Evolutionary conservation across 2,113 vertebrate species (phyloP).

Genomic region (Sakesphorus luctuosus): DNA sequence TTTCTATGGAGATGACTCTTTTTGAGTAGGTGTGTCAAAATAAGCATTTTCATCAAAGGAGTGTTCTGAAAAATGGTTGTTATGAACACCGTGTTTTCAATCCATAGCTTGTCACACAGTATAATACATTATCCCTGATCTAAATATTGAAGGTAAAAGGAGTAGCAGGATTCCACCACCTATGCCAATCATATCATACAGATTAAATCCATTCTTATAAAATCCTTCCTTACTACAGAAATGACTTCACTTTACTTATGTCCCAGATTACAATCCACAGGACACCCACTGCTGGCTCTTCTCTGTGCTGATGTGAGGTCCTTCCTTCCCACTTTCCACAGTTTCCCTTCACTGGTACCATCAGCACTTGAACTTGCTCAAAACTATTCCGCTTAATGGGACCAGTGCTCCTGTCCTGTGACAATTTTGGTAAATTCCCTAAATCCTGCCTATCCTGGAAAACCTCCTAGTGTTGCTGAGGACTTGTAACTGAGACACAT

Average conservation of each 20-base stretch:
- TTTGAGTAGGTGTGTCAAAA: constrained; percentile 42
- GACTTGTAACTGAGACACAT: background rate
- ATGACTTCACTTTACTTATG: background rate
- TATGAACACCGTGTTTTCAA: background rate
- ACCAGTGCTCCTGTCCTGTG: accelerated
- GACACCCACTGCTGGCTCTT: background rate
- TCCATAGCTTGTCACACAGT: background rate
- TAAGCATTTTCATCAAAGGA: constrained; percentile 36
- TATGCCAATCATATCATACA: constrained; percentile 36
- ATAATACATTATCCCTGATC: background rate
- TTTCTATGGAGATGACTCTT: constrained; percentile 57
- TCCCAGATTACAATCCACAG: background rate
- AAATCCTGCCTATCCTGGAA: background rate
- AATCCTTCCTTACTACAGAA: background rate
- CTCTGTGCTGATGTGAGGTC: background rate
- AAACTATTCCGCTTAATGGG: accelerated
- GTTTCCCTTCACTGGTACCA: accelerated
- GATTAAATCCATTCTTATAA: constrained; percentile 6
- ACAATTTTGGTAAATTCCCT: background rate
- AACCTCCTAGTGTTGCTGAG: background rate
- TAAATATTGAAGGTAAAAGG: constrained; percentile 9
- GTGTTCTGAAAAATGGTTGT: background rate
- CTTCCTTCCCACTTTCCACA: background rate
- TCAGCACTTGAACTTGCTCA: background rate
- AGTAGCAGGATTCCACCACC: background rate